Conservation (phyloP, 2,888 invertebrate species). For the Epicampocera succincta region DNA sequence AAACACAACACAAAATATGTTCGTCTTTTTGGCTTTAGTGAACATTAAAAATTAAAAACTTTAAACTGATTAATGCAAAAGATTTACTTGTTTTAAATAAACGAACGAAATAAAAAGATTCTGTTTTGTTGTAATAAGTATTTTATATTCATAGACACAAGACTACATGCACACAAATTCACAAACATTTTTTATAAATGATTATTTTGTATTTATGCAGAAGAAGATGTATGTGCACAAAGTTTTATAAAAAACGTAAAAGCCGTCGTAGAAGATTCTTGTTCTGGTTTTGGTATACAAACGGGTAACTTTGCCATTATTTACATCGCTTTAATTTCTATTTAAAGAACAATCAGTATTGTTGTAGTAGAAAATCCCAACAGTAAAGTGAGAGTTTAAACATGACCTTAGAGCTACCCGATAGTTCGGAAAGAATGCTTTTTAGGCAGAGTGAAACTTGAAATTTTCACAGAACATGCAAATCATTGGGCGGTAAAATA, state of each 20-base stretch:
- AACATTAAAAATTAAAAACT: constrained; percentile 21
- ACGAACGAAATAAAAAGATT: not conserved
- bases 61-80: not conserved
- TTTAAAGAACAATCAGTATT: not conserved
- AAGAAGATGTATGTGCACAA: not conserved
- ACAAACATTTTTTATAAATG: constrained; percentile 25
- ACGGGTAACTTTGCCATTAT: constrained; percentile 1
- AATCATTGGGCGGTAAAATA: not conserved
- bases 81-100: constrained; percentile 24
- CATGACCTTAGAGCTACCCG: constrained; percentile 26
- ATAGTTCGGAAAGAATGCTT: not conserved
- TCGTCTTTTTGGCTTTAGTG: not conserved
- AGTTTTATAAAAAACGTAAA: not conserved
- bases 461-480: too few relatives aligned
- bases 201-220: constrained; percentile 18
- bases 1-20: not conserved
- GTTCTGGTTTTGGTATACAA: not conserved
- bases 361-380: not conserved
- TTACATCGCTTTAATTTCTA: constrained; percentile 24
- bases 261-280: too few relatives aligned
- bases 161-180: constrained; percentile 4
- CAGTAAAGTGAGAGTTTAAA: constrained; percentile 6
- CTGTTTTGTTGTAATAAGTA: constrained; percentile 14
- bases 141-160: constrained; percentile 43
- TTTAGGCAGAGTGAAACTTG: not conserved